Percentiles rank a stretch among this genome's conserved stretches.
Evolutionary conservation across 2,888 invertebrate species (phyloP).

Genomic region (Lepetodrilus schrolli): DNA sequence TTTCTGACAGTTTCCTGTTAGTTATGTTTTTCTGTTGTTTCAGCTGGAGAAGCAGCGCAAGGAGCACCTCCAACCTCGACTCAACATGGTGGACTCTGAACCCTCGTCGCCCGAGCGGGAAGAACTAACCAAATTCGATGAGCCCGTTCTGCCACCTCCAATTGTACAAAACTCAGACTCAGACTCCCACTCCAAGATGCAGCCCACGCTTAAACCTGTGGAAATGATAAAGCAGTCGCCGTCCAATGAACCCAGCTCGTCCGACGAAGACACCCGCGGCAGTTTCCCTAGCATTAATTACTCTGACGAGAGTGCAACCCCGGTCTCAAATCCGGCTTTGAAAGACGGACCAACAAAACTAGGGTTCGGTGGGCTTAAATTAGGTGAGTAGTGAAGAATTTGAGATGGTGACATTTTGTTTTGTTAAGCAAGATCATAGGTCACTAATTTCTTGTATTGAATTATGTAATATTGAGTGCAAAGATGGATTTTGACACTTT

Average conservation of each 20-base stretch:
- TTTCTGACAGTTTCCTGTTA: too few relatives aligned
- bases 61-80: conserved; percentile 87
- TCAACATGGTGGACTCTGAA: conserved; percentile 79
- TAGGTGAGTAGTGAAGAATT: conserved; percentile 59
- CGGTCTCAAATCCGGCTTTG: conserved; percentile 53
- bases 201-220: conserved; percentile 35
- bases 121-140: conserved; percentile 44
- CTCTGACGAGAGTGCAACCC: conserved; percentile 51
- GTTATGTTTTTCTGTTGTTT: not conserved
- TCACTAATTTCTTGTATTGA: too few relatives aligned
- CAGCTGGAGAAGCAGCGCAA: conserved; percentile 83
- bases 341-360: conserved; percentile 55
- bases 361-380: conserved; percentile 65
- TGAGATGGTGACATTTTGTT: too few relatives aligned
- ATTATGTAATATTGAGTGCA: too few relatives aligned
- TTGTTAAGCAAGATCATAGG: too few relatives aligned
- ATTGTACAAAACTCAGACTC: not conserved
- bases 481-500: too few relatives aligned
- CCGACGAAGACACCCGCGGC: conserved; percentile 11
- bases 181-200: conserved; percentile 31
- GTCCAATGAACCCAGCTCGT: not conserved
- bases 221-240: not conserved
- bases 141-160: conserved; percentile 37
- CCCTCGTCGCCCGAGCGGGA: conserved; percentile 47
- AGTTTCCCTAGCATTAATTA: conserved; percentile 32